Base-by-base conservation (phyloP, 1,140 invertebrate genomes). In the Drosophila insularis region DNA sequence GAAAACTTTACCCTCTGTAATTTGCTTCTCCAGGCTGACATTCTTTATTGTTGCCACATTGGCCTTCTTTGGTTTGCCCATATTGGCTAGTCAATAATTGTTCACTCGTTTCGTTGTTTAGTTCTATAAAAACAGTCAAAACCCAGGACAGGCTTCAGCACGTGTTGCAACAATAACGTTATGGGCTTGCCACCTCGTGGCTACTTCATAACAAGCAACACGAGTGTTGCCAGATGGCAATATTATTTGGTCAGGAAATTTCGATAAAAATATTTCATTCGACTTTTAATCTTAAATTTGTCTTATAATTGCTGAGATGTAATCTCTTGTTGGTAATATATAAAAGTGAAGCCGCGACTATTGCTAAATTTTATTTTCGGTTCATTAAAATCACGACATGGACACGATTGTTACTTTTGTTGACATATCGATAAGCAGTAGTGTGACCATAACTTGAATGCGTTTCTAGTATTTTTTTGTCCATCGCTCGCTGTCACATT, bases 11-110 rank as follows among this genome's bases (percentile, higher is more conserved):
- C 91, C 91, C 37, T 92, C 82, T 35, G 74, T 89, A 27, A 92
- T 87, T 78, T 92, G 92, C 56, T 92, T 84, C 11, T 92, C 92
- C 50, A 92, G 54, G 10, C 73, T 72, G 6, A 82, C 81, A 55
- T 81, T 90, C 65, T 81, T 90, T 11, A 69, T 74, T n/a, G 59
- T 64, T 40, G 85, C 84, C 65, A 86, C 74, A 74, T 91, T 91
- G n/a, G 90, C 46, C 63, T 91, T 91, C 68, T 91, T 91, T 8
- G 90, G 78, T 61, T 91, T 91, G 27, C 85, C 90, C 90, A 91
- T 91, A 54, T 63, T 82, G 59, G 39, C 6, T 8, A 35, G 39
- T 40, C 27, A 63, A 43, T 27, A 7, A 19, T 7, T 31, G 58
- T 32, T 55, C 13, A 54, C 19, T 8, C n/a, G 21, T 14, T 21